Evolutionary conservation across 2,888 invertebrate species (phyloP).

Genomic region (Embidobia sp.): DNA sequence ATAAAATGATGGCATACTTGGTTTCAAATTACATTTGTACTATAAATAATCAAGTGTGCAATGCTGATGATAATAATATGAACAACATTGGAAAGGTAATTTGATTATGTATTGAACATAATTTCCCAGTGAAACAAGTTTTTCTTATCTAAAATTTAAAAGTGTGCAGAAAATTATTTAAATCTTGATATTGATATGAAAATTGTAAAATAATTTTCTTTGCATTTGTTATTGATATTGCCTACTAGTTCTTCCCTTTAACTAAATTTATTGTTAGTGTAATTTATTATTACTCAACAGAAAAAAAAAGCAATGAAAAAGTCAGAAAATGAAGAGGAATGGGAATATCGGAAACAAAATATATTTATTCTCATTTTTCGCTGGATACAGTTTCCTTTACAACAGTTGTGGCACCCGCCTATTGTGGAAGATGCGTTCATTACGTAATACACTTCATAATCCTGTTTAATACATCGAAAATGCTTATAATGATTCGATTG

Average conservation of each 20-base stretch:
- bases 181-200: neutral
- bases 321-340: slow-evolving; percentile 84
- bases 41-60: slow-evolving; percentile 71
- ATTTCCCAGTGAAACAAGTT: no score
- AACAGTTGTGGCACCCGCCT: slow-evolving; percentile 91
- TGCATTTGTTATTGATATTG: no score
- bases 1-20: slow-evolving; percentile 77
- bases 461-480: slow-evolving; percentile 76
- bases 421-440: slow-evolving; percentile 92
- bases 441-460: slow-evolving; percentile 82
- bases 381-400: slow-evolving; percentile 87
- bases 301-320: slow-evolving; percentile 74
- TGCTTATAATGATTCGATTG: neutral
- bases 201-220: neutral
- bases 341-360: slow-evolving; percentile 86
- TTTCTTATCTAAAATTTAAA: no score
- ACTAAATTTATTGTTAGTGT: slow-evolving; percentile 9
- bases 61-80: slow-evolving; percentile 58
- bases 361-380: slow-evolving; percentile 86
- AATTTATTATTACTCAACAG: slow-evolving; percentile 53
- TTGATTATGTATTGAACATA: no score
- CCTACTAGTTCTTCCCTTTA: no score
- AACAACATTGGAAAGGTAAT: slow-evolving; percentile 70
- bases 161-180: no score
- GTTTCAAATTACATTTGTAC: slow-evolving; percentile 71